Percentiles rank a stretch among this genome's conserved stretches.
Evolutionary conservation across 2,888 invertebrate species (phyloP).

Genomic region (Amphimallon solstitiale): DNA sequence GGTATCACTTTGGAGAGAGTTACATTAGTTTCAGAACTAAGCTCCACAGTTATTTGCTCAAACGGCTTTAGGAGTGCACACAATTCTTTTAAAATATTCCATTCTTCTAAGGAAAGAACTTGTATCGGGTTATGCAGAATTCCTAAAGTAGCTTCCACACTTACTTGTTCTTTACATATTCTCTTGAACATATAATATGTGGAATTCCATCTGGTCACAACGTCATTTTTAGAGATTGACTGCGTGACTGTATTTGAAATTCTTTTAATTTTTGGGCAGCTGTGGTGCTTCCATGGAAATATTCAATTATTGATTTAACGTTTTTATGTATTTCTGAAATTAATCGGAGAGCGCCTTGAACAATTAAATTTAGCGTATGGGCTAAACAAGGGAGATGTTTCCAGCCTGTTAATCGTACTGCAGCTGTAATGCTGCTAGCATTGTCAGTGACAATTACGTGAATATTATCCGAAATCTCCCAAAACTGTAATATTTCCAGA

Average conservation of each 20-base stretch:
- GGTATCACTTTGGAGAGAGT: too few relatives aligned
- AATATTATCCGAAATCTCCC: too few relatives aligned
- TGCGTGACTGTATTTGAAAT: slow-evolving; percentile 35
- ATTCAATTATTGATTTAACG: slow-evolving; percentile 43
- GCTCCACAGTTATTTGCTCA: slow-evolving; percentile 43
- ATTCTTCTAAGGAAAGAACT: slow-evolving; percentile 42
- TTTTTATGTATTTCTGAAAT: slow-evolving; percentile 29
- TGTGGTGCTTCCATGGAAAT: slow-evolving; percentile 48
- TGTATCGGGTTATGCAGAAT: slow-evolving; percentile 10
- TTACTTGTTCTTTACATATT: slow-evolving; percentile 41
- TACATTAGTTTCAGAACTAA: slow-evolving; percentile 46
- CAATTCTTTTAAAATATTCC: slow-evolving; percentile 41
- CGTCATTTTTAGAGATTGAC: slow-evolving; percentile 40
- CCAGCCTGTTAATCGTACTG: too few relatives aligned
- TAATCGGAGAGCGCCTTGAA: not conserved
- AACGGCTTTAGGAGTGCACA: slow-evolving; percentile 44
- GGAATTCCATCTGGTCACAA: slow-evolving; percentile 45
- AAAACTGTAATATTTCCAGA: too few relatives aligned
- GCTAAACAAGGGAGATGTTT: too few relatives aligned
- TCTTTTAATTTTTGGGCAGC: slow-evolving; percentile 53
- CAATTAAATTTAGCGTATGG: not conserved
- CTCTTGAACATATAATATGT: slow-evolving; percentile 46
- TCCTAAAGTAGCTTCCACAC: slow-evolving; percentile 44
- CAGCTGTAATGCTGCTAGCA: too few relatives aligned
- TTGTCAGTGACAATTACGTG: too few relatives aligned